Base-by-base conservation (phyloP, 2,888 invertebrate genomes). In the Sisyra terminalis region DNA sequence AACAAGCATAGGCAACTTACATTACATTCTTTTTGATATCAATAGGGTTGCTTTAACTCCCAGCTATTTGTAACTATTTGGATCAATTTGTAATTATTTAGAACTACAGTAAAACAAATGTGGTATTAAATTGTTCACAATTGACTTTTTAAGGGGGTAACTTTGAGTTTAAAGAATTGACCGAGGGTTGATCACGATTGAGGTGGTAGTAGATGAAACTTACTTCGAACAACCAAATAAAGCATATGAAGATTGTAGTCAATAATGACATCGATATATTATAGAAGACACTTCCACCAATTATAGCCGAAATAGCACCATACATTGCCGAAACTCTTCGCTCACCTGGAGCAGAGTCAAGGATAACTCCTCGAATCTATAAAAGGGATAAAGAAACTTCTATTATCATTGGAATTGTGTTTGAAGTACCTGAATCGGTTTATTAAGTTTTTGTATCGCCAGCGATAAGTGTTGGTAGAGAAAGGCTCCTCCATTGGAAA, bases 401-500 rank as follows among this genome's bases (percentile, higher is more conserved):
- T n/a, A 10, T 6, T 5, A 16, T 10, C 16, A 37, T 17, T 13
- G 6, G 32, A 13, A 6, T 32, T 6, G 9, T 6, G 9, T 9
- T 6, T 9, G 32, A 13, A 32, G 47, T 51, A 69, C 70, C 58
- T 66, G 66, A 32, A 75, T 57, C 2, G 68, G 67, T 44, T 65
- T 66, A 15, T 65, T 62, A 31, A 64, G 61, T 45, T 66, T 64
- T 47, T 67, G 64, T 50, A 75, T 64, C 6, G 75, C 74, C 45
- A 71, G 54, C 29, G 73, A 72, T 49, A 82, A 72, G 57, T 78
- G 74, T 48, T 73, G 73, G 56, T 81, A 82, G 8, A 81, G 64
- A 53, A 73, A 74, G 3, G 78, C 74, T 13, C 82, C 83, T n/a
- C 81, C 78, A 55, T 83, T 83, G 47, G 81, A 81, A 56, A 83